Evolutionary conservation across 64 coral and sea anemone species (phyloP).

Genomic region (Stichodactyla helianthus): DNA sequence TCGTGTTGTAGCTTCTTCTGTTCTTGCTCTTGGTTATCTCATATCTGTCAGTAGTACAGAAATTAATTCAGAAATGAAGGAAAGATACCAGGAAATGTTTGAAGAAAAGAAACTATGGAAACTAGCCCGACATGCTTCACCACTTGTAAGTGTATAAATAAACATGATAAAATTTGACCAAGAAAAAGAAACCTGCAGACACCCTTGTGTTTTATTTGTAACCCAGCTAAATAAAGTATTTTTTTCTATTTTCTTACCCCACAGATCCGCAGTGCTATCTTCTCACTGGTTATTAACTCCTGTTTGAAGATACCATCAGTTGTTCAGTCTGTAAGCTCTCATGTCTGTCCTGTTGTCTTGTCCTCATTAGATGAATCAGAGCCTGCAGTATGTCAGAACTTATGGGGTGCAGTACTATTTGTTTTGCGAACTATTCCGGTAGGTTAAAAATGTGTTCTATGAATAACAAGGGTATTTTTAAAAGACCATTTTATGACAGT

Average conservation of each 20-base stretch:
- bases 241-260: too few relatives aligned
- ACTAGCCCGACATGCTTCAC: conserved; percentile 68
- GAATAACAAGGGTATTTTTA: not conserved
- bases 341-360: conserved; percentile 71
- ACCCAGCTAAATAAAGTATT: too few relatives aligned
- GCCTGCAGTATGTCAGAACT: conserved; percentile 68
- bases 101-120: conserved; percentile 91
- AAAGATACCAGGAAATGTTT: conserved; percentile 51
- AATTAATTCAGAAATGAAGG: conserved; percentile 34
- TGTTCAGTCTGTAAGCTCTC: conserved; percentile 36
- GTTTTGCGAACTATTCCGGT: conserved; percentile 72
- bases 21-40: conserved; percentile 72
- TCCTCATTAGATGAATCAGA: conserved; percentile 82
- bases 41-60: conserved; percentile 50
- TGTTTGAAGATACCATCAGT: conserved; percentile 57
- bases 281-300: conserved; percentile 59
- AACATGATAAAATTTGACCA: too few relatives aligned
- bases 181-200: too few relatives aligned
- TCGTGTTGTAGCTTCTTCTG: conserved; percentile 69
- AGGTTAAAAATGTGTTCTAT: not conserved
- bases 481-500: too few relatives aligned
- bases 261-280: conserved; percentile 78
- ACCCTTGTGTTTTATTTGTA: too few relatives aligned
- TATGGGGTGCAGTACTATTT: conserved; percentile 84
- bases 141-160: conserved; percentile 45